These are phyloP conservation scores for Nestor notabilis DNA, from an alignment of 2,113 vertebrate species.

Conservation along the genomic window DNA sequence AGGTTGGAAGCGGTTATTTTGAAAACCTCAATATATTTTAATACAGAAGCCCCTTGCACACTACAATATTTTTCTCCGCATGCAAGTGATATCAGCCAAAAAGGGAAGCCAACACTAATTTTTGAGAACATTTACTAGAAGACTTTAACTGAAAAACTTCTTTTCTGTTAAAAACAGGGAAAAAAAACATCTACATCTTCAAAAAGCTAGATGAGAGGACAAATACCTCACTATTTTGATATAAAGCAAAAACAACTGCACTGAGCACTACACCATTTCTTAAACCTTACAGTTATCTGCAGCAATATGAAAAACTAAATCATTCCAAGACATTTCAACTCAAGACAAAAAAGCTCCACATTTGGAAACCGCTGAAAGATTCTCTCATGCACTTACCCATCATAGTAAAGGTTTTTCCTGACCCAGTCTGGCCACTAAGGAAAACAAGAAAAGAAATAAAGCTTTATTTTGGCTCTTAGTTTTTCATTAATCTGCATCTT, in stretches of 20 bases:
- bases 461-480: background rate
- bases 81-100: background rate
- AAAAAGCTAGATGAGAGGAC: background rate
- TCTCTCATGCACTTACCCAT: slow-evolving; percentile 81
- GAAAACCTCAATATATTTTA: background rate
- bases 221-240: background rate
- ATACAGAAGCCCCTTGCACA: background rate
- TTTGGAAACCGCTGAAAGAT: background rate
- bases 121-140: background rate
- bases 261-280: background rate
- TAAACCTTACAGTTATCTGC: background rate
- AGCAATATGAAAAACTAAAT: background rate
- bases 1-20: background rate
- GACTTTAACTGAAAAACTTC: background rate
- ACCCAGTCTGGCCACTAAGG: slow-evolving; percentile 92
- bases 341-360: background rate
- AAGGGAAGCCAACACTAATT: background rate
- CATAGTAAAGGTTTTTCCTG: slow-evolving; percentile 98
- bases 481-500: background rate
- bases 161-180: background rate
- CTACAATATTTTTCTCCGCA: background rate
- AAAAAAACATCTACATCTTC: background rate
- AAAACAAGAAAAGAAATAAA: background rate
- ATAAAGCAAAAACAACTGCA: background rate
- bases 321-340: background rate